Percentiles rank a stretch among this genome's conserved stretches.
These are phyloP conservation scores for Trypoxylon attenuatum DNA, from an alignment of 2,888 invertebrate species.

Conservation along the genomic window DNA sequence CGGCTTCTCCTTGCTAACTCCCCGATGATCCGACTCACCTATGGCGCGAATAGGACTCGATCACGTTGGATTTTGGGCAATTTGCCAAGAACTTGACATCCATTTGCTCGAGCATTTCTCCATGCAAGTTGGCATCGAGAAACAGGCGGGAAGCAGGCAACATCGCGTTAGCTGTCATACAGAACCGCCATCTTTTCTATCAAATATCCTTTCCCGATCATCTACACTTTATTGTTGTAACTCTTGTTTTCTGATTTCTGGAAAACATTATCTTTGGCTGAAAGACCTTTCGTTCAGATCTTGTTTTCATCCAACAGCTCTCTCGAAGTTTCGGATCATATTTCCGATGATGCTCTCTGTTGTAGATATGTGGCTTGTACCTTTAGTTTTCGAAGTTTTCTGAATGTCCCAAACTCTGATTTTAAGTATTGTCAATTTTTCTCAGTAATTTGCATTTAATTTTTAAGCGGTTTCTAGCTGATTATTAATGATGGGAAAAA, in stretches of 20 bases:
- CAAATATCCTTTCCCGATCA: constrained; percentile 18
- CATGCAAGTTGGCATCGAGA: constrained; percentile 14
- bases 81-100: constrained; percentile 6
- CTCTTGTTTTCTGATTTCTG: not conserved
- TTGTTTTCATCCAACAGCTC: too few relatives aligned
- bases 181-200: constrained; percentile 49
- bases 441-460: too few relatives aligned
- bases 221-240: constrained; percentile 5
- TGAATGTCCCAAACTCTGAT: too few relatives aligned
- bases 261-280: too few relatives aligned
- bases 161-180: constrained; percentile 33
- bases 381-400: too few relatives aligned
- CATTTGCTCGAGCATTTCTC: not conserved
- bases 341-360: too few relatives aligned
- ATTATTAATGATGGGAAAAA: not conserved
- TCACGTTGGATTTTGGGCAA: constrained; percentile 11
- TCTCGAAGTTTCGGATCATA: too few relatives aligned
- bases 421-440: too few relatives aligned
- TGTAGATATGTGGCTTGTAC: too few relatives aligned
- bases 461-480: too few relatives aligned
- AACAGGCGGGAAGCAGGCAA: constrained; percentile 36
- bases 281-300: too few relatives aligned
- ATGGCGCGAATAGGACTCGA: not conserved
- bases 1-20: constrained; percentile 7
- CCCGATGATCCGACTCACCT: not conserved